Percentiles rank a stretch among this genome's conserved stretches.
These are phyloP conservation scores for Troglohyphantes excavatus DNA, from an alignment of 2,888 invertebrate genomes.

Conservation along the genomic window DNA sequence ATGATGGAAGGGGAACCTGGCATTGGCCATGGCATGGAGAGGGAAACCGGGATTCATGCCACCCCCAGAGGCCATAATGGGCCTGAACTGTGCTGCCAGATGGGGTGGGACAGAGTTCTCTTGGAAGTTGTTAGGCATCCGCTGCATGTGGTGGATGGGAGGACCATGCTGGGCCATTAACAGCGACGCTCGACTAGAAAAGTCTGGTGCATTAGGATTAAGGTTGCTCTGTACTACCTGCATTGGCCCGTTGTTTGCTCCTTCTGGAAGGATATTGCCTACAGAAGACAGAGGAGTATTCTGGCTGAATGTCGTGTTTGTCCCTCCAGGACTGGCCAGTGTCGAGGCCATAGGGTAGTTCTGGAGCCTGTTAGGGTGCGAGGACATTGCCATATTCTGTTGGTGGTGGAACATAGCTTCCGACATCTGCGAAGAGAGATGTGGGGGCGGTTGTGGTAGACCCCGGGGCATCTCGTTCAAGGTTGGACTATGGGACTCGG, in stretches of 20 bases:
- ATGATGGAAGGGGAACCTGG: constrained; percentile 65
- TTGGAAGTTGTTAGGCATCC: constrained; percentile 68
- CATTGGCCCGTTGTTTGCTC: constrained; percentile 55
- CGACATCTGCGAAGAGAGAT: constrained; percentile 46
- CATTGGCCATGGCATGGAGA: constrained; percentile 57
- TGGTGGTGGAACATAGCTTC: constrained; percentile 62
- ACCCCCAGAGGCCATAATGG: constrained; percentile 58
- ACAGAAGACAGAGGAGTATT: constrained; percentile 81
- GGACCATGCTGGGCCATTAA: constrained; percentile 77
- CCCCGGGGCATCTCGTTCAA: constrained; percentile 62
- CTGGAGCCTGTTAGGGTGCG: constrained; percentile 69
- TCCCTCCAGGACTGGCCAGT: constrained; percentile 69
- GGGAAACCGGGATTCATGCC: constrained; percentile 62
- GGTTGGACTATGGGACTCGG: constrained; percentile 61
- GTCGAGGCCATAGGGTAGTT: constrained; percentile 69
- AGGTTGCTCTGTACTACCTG: constrained; percentile 84
- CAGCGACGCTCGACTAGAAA: constrained; percentile 85
- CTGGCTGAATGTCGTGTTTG: constrained; percentile 79
- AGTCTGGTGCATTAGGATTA: constrained; percentile 92
- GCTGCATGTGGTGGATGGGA: constrained; percentile 69
- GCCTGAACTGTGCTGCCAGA: constrained; percentile 67
- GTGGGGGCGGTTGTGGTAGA: constrained; percentile 30
- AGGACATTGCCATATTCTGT: constrained; percentile 59
- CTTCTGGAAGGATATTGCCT: constrained; percentile 67
- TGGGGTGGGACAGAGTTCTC: constrained; percentile 59